These are phyloP conservation scores for Coracias cyanogaster DNA, from an alignment of 2,797 vertebrate species.

Conservation along the genomic window DNA sequence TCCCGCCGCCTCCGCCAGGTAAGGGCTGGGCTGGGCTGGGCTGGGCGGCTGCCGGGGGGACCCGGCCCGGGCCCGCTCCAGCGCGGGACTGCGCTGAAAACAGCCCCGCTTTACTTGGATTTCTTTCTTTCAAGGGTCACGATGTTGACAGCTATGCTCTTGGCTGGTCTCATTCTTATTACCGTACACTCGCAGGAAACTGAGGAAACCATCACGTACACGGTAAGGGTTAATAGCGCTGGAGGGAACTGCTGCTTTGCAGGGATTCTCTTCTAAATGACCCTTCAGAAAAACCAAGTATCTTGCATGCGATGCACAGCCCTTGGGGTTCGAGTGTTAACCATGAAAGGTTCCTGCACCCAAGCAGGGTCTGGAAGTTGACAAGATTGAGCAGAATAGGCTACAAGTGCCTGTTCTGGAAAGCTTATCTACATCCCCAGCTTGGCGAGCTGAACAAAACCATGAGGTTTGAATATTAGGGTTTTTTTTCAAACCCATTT, in stretches of 20 bases:
- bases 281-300: background rate
- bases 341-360: background rate
- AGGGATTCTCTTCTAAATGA: conserved; percentile 43
- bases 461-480: background rate
- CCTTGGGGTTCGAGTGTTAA: background rate
- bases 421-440: background rate
- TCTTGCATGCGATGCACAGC: background rate
- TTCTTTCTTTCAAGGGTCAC: conserved; percentile 76
- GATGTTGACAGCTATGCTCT: conserved; percentile 80
- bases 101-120: conserved; percentile 1
- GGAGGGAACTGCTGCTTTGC: conserved; percentile 36
- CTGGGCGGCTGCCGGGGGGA: background rate
- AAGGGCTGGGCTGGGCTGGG: background rate
- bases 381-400: background rate
- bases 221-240: conserved; percentile 82
- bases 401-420: background rate
- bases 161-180: conserved; percentile 82
- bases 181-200: conserved; percentile 87
- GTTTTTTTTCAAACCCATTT: background rate
- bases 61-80: background rate
- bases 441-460: background rate
- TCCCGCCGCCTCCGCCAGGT: background rate
- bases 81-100: background rate
- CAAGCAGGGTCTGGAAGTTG: background rate
- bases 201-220: conserved; percentile 93